Base-by-base conservation (phyloP, 2,113 vertebrate genomes). In the Tragelaphus imberbis region DNA sequence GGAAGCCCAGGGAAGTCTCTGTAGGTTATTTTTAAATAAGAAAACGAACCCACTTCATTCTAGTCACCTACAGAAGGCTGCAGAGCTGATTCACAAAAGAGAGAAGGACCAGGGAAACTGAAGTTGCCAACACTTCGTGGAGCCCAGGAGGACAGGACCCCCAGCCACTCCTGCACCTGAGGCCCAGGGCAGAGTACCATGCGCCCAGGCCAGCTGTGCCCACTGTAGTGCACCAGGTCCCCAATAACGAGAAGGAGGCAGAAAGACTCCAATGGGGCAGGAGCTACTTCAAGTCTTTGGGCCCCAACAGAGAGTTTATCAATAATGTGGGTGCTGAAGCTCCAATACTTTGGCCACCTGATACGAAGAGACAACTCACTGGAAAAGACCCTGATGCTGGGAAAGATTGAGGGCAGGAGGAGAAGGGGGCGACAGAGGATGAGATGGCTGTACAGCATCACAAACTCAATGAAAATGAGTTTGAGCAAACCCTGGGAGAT, bases 21-120 rank as follows among this genome's bases (percentile, higher is more conserved):
- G 19, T 71, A 25, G 2, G 82, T 79, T 98, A 98, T 98, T 98
- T 98, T 98, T 98, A 98, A 98, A 94, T 87, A 94, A 95, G 97
- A 97, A 98, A 98, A 98, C 36, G 47, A 98, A 97, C 94, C 97
- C 79, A 30, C 33, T 28, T 91, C 80, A 7, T 91, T 86, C 79
- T 91, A 59, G 97, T 86, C 94, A 93, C 91, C 93, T 82, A 75
- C 3, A 1, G 96, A 51, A 88, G 80, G 71, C 61, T 85, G n/a
- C 86, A 36, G 79, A 89, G 79, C 68, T n/a, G 33, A 40, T 44
- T 51, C 28, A 47, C 75, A 6, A 25, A 36, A 63, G 36, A 51
- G 27, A 71, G 7, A 28, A 81, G n/a, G 0, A 2, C 2, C 1
- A 0, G 5, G 0, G 2, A 10, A 16, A 53, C 13, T 0, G 0